Evolutionary conservation across 1,140 invertebrate genomes (phyloP), one percentile per base, ranked within the genome.

Genomic region (Drosophila lowei): DNA sequence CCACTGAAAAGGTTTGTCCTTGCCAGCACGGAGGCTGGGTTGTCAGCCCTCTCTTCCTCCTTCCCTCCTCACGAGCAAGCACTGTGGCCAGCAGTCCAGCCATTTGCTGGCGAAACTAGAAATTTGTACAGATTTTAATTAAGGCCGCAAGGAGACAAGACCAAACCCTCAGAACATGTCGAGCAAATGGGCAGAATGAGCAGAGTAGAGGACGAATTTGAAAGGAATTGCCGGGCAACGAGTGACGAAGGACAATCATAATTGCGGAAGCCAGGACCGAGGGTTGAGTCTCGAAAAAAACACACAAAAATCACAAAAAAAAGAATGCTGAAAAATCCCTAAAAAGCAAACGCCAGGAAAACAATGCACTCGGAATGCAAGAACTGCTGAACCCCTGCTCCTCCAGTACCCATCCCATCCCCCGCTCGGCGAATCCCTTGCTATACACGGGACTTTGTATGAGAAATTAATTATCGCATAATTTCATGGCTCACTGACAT

Each of bases 401-500:
- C 34, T 38, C 11, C 34, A 4, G 3, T 38, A 13, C 34, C 34
- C 30, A 15, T 8, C n/a, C 13, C 6, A 41, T 30, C 16, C 13
- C 23, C 9, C 46, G 25, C 15, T 25, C 21, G 1, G n/a, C 16
- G 42, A 46, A 49, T 9, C 59, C 57, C 43, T 30, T 64, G 38
- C 67, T 56, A 34, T 48, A 25, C 60, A 55, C 50, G 30, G 38
- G 38, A 63, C 84, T 58, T 68, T 81, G 72, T 65, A 68, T 74
- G 64, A 77, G 84, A 90, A 90, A 90, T 90, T 90, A 90, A 90
- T 90, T 90, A 90, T 90, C 88, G 83, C 88, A 90, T 85, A 90
- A 90, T 90, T 90, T 90, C 84, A 84, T 90, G 89, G 77, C 79
- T 90, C 89, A 90, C 62, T 90, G 79, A 88, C 79, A 80, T 80